Evolutionary conservation across 2,888 invertebrate species (phyloP).

Genomic region (Hydraecia micacea): DNA sequence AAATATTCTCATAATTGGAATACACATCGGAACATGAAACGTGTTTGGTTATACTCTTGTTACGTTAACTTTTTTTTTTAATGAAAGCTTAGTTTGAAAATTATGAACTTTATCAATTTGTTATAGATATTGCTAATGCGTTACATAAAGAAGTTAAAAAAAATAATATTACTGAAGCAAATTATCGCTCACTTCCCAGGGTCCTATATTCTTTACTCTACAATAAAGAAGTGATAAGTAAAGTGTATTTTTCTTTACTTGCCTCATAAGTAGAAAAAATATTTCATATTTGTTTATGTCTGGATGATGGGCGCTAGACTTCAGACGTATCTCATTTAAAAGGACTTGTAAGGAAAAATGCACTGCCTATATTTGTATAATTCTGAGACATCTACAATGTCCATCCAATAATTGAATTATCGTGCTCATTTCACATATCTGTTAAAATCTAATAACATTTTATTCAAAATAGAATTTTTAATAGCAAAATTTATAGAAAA

Average conservation of each 20-base stretch:
- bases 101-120: constrained; percentile 20
- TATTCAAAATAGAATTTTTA: neutral
- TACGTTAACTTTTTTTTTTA: no score
- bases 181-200: neutral
- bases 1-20: neutral
- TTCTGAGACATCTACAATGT: neutral
- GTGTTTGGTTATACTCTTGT: neutral
- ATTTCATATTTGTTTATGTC: neutral
- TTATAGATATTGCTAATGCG: neutral
- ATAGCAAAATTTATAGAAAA: constrained; percentile 1
- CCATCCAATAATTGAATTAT: constrained; percentile 4
- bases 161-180: neutral
- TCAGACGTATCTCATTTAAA: constrained; percentile 2
- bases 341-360: neutral
- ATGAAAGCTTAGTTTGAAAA: neutral
- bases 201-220: constrained; percentile 19
- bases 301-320: neutral
- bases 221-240: neutral
- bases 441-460: neutral
- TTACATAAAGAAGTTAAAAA: neutral
- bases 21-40: neutral
- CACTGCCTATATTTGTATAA: neutral
- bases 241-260: neutral
- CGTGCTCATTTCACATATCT: constrained; percentile 12
- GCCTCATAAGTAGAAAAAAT: neutral